These are phyloP conservation scores for Heptranchias perlo DNA, from an alignment of 2,113 vertebrate genomes.

Conservation along the genomic window DNA sequence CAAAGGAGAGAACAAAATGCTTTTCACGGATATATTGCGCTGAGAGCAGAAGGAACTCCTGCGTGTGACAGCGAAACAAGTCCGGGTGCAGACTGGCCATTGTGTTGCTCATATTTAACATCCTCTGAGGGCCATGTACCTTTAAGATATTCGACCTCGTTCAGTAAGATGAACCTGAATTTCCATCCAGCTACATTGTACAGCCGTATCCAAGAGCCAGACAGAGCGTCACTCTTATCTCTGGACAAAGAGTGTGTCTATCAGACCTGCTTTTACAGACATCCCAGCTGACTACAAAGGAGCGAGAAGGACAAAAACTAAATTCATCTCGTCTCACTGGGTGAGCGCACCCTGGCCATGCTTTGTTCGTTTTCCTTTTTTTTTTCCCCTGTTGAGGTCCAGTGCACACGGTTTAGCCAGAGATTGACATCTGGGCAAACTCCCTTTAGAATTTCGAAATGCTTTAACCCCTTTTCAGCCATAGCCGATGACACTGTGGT, in stretches of 20 bases:
- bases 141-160: constrained; percentile 33
- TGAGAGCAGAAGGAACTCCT: neutral
- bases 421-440: constrained; percentile 32
- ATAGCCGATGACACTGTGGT: neutral
- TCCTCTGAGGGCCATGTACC: constrained; percentile 2
- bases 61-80: neutral
- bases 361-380: constrained; percentile 33
- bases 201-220: neutral
- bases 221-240: constrained; percentile 32
- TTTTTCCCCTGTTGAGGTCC: constrained; percentile 29
- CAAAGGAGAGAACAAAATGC: neutral
- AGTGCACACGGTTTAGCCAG: constrained; percentile 36
- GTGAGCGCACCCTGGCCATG: constrained; percentile 25
- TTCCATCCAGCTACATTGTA: constrained; percentile 26
- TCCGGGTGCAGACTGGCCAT: neutral
- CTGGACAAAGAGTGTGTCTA: constrained; percentile 33
- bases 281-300: constrained; percentile 31
- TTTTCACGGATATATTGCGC: neutral
- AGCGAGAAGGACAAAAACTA: constrained; percentile 28
- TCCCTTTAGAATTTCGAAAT: constrained; percentile 26
- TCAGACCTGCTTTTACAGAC: constrained; percentile 34
- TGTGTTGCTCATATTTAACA: neutral
- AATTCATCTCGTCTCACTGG: constrained; percentile 38
- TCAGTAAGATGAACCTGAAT: constrained; percentile 37
- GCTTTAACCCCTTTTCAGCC: constrained; percentile 36